Evolutionary conservation across 1,140 invertebrate genomes (phyloP), one percentile per base, ranked within the genome.

Genomic region (Anadara kagoshimensis): DNA sequence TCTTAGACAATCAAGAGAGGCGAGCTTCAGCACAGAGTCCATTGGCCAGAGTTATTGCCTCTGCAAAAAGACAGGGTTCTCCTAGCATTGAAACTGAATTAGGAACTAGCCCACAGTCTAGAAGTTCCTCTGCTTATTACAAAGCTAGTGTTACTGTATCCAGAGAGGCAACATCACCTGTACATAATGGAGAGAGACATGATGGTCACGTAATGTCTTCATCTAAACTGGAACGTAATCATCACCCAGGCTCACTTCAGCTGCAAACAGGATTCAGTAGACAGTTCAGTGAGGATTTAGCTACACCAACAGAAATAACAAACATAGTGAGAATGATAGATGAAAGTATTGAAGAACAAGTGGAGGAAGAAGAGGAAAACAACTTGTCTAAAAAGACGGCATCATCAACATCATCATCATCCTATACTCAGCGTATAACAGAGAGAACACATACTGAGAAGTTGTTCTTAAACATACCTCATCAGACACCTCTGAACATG

Each of bases 321-420:
- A 81, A 85, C 22, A 70, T 87, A 49, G 82, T 87, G 4, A 76
- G 76, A 66, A 87, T 87, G 85, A 85, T 87, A 41, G 85, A 87
- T 45, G 83, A 80, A 75, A 78, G 78, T 57, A 78, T 78, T 29
- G 84, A 84, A 22, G 78, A 83, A 47, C 67, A 53, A 24, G 56
- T 63, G 20, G 78, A 83, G 59, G 76, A 76, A 11, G 75, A 80
- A 1, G 75, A 43, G 18, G 24, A 43, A 49, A 49, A 73, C 43
- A 20, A 62, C 44, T 14, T 67, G 75, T 24, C 49, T 57, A 16
- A 26, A 18, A 51, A 58, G 59, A n/a, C 63, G 54, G 4, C 73
- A 63, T 20, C 59, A 18, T 18, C 16, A 26, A 14, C 54, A 24
- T 14, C 57, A 7, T 51, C 59, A 18, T 41, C 58, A 71, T 44